Evolutionary conservation across 2,797 vertebrate species (phyloP), one percentile per base, ranked within the genome.

Genomic region (Limnodromus scolopaceus): DNA sequence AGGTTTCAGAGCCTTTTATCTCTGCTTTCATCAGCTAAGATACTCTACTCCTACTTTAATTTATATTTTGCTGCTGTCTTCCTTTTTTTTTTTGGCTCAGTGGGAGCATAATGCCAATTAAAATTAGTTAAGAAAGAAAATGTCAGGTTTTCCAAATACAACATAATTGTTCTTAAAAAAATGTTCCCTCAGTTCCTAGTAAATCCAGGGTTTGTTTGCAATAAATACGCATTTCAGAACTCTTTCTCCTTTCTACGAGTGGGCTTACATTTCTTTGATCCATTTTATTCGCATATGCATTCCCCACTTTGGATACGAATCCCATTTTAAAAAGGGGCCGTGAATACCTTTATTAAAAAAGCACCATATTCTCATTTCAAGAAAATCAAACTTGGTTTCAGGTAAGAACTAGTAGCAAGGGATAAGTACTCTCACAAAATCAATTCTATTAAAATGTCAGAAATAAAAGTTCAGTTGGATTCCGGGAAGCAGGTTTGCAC

Each of bases 111-210:
- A 71, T 45, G 74, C 74, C 71, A 89, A 92, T 96, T 92, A 90
- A 96, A 97, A 93, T 92, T 83, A 90, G 58, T 86, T 91, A 84
- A 93, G 58, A 88, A 77, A 95, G 72, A 92, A 95, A 96, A 96
- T 74, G 49, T 84, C 60, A 53, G 4, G 28, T 94, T 95, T 96
- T 92, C 76, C 87, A 93, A 95, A 77, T 58, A 48, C 74, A 78
- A 54, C 6, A 30, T 89, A 84, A 87, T 91, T 84, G 54, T 92
- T 92, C 66, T 89, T 92, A 3, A 93, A 96, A 92, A 83, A 55
- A 15, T 34, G 45, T 87, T 92, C 43, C 39, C 64, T 87, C 57
- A 13, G 25, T 90, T 94, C 58, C 77, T 81, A 57, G 54, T 43
- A 95, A 96, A 92, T 51, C 16, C 53, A 74, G 46, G 20, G n/a